A percentile compares a stretch with the other conserved stretches of the same genome.
These are phyloP conservation scores for Drosophila bifasciata DNA, from an alignment of 1,140 invertebrate genomes.

Conservation along the genomic window DNA sequence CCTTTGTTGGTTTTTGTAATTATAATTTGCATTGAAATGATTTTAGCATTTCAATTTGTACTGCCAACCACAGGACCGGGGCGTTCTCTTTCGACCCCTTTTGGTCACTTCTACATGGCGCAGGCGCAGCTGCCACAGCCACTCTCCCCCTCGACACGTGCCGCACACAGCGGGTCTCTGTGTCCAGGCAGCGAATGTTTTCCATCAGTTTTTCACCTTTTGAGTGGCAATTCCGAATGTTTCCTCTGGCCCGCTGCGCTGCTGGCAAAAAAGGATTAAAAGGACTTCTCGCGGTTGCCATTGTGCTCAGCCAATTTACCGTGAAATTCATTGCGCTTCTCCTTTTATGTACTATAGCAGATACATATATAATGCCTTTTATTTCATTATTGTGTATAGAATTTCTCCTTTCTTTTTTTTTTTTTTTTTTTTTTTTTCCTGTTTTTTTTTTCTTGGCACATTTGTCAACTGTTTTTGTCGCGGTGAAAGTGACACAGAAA, in stretches of 20 bases:
- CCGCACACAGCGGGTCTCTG: slow-evolving; percentile 57
- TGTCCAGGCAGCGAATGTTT: slow-evolving; percentile 50
- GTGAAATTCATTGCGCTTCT: slow-evolving; percentile 56
- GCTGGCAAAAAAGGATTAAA: slow-evolving; percentile 61
- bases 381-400: slow-evolving; percentile 39
- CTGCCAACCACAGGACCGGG: slow-evolving; percentile 59
- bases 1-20: slow-evolving; percentile 72
- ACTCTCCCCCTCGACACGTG: slow-evolving; percentile 37
- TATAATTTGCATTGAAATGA: slow-evolving; percentile 67
- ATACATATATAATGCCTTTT: slow-evolving; percentile 7
- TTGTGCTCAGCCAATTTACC: slow-evolving; percentile 71
- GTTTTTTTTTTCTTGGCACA: slow-evolving; percentile 52
- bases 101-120: slow-evolving; percentile 42
- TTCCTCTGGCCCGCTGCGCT: too few relatives aligned
- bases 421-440: slow-evolving; percentile 25
- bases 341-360: background rate
- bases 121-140: slow-evolving; percentile 51
- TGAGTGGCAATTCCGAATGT: slow-evolving; percentile 65
- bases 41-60: slow-evolving; percentile 76
- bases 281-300: slow-evolving; percentile 47
- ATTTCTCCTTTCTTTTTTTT: slow-evolving; percentile 28
- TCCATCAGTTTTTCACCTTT: slow-evolving; percentile 74
- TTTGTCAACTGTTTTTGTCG: slow-evolving; percentile 65
- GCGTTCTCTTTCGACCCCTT: slow-evolving; percentile 55
- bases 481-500: slow-evolving; percentile 68